Conservation (phyloP, 1,140 invertebrate species). For the Caenorhabditis latens region DNA sequence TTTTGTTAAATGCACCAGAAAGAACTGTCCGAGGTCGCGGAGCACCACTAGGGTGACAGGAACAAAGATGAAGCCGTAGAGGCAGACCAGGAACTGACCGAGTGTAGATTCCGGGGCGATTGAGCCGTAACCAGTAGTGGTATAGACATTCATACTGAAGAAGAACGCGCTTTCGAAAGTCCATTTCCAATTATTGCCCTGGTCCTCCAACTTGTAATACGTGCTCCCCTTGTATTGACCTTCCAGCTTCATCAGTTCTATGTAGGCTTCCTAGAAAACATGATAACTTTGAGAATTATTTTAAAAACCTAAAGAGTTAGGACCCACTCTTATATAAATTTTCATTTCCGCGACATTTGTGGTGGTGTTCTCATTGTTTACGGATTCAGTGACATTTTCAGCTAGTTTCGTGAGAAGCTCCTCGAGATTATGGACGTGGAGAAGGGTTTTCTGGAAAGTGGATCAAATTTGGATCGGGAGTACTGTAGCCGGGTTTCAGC, state of each 20-base stretch:
- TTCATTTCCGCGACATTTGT: background rate
- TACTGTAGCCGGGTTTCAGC: no score
- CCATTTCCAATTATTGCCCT: constrained; percentile 56
- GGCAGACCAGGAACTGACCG: constrained; percentile 37
- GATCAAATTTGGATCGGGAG: no score
- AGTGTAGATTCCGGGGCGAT: constrained; percentile 40
- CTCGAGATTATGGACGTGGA: background rate
- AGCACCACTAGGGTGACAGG: constrained; percentile 59
- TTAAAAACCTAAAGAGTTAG: background rate
- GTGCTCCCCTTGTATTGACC: constrained; percentile 57
- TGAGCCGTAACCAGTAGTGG: constrained; percentile 58
- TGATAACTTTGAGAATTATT: constrained; percentile 2
- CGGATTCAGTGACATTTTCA: background rate
- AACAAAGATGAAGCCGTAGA: constrained; percentile 60
- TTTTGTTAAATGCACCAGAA: constrained; percentile 61
- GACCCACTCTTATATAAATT: constrained; percentile 24
- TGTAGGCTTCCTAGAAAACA: constrained; percentile 55
- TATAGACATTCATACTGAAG: constrained; percentile 61
- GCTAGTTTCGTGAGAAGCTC: background rate
- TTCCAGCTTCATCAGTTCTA: constrained; percentile 48
- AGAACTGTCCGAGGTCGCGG: constrained; percentile 58
- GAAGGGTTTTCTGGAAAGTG: background rate
- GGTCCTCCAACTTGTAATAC: constrained; percentile 56
- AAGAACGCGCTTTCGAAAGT: constrained; percentile 59
- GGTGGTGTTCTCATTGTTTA: constrained; percentile 6